Conservation (phyloP, 2,113 vertebrate genomes). For the Catharus minimus region DNA sequence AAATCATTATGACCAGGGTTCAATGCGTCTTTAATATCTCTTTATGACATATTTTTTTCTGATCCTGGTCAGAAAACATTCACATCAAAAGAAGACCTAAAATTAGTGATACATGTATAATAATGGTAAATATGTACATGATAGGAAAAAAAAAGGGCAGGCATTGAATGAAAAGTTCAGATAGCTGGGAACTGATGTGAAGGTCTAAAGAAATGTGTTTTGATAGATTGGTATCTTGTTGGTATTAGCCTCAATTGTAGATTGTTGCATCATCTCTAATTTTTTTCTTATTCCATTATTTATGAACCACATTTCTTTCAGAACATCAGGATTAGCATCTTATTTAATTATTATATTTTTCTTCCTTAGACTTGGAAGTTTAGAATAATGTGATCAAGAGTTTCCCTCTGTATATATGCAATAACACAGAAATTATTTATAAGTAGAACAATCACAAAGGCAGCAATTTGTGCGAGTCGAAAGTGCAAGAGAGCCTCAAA, state of each 20-base stretch:
- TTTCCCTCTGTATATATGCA: neutral
- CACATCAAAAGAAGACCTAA: neutral
- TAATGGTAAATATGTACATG: neutral
- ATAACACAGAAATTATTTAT: constrained; percentile 38
- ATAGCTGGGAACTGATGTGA: neutral
- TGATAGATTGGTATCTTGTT: neutral
- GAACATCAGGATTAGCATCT: neutral
- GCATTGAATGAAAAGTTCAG: neutral
- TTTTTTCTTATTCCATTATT: neutral
- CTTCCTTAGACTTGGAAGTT: neutral
- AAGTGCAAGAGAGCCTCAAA: constrained; percentile 18
- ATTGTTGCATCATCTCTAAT: neutral
- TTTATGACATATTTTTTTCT: neutral
- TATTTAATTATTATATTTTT: neutral
- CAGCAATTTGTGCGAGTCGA: neutral
- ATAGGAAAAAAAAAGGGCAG: neutral
- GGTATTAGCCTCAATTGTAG: neutral
- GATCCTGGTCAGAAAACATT: neutral
- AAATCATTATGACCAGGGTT: neutral
- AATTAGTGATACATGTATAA: neutral
- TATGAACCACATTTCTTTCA: neutral
- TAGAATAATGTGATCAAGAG: neutral
- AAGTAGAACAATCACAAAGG: constrained; percentile 16
- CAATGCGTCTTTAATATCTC: neutral
- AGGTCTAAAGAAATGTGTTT: neutral